Evolutionary conservation across 2,888 invertebrate genomes (phyloP), one percentile per base, ranked within the genome.

Genomic region (Nasonia oneida): DNA sequence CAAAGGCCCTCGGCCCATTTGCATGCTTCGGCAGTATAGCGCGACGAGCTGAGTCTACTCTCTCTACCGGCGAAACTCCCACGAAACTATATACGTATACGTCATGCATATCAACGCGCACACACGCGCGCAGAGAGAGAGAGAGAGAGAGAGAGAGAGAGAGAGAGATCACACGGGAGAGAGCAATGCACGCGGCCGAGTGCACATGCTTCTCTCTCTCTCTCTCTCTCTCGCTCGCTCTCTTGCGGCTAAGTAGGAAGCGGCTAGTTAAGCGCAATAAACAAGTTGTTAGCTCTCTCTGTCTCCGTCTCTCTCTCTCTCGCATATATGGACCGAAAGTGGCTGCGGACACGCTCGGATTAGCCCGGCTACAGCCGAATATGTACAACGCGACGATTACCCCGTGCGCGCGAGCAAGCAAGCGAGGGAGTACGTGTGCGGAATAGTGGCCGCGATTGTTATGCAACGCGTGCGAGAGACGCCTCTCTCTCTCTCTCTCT

Each of bases 191-290:
- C 81, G 83, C 75, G n/a, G n/a, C n/a, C n/a, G 80, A 61, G 29
- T 83, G 76, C 83, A 78, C 42, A 71, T 14, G 42, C 18, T 73
- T 53, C 18, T 53, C 53, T 53, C 50, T 50, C 15, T 53, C 18
- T 53, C 53, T 53, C 50, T 50, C 15, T 50, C 47, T 29, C 6
- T n/a, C n/a, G 29, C 29, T 29, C 75, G 29, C 29, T 29, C 75
- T n/a, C 47, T 14, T 3, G 42, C 37, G n/a, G 83, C 87, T 90
- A 90, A 91, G 90, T 92, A 92, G 92, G 92, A 92, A 92, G 89
- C 89, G 89, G 87, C 90, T 90, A 90, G 90, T 92, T 92, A 92
- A 91, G 88, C 87, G 90, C 89, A 92, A 92, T 92, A 91, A 92
- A 92, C 90, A 87, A 87, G 74, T 85, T 80, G 85, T 85, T 83